Evolutionary conservation across 2,888 invertebrate species (phyloP).

Genomic region (Tiliacea aurago): DNA sequence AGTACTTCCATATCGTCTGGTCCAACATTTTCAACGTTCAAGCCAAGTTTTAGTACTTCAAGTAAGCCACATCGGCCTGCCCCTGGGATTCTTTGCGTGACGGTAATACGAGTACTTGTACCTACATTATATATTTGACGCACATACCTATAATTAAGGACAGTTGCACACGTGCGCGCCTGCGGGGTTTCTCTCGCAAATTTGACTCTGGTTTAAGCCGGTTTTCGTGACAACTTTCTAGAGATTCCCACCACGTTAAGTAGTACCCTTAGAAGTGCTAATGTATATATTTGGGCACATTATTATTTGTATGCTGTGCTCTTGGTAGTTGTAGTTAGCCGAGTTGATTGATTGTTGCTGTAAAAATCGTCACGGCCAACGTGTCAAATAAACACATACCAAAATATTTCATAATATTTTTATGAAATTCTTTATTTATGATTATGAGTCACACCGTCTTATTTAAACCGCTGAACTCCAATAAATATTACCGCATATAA

Average conservation of each 20-base stretch:
- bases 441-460: constrained; percentile 8
- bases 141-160: constrained; percentile 64
- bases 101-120: constrained; percentile 32
- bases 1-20: not conserved
- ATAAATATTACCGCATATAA: constrained; percentile 19
- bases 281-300: constrained; percentile 76
- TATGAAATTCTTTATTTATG: not conserved
- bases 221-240: constrained; percentile 87
- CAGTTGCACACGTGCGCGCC: constrained; percentile 63
- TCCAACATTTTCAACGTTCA: constrained; percentile 18
- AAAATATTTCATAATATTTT: not conserved
- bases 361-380: not conserved
- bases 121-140: constrained; percentile 52
- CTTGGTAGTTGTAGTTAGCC: not conserved
- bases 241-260: constrained; percentile 81
- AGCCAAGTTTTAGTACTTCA: constrained; percentile 9
- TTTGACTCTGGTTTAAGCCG: constrained; percentile 81
- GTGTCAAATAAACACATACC: not conserved
- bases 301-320: constrained; percentile 28
- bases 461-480: constrained; percentile 6
- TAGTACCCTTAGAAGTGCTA: constrained; percentile 85
- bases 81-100: constrained; percentile 31
- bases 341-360: not conserved
- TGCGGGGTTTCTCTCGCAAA: constrained; percentile 78
- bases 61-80: constrained; percentile 12